Conservation (phyloP, 2,113 vertebrate species). For the Passer montanus region DNA sequence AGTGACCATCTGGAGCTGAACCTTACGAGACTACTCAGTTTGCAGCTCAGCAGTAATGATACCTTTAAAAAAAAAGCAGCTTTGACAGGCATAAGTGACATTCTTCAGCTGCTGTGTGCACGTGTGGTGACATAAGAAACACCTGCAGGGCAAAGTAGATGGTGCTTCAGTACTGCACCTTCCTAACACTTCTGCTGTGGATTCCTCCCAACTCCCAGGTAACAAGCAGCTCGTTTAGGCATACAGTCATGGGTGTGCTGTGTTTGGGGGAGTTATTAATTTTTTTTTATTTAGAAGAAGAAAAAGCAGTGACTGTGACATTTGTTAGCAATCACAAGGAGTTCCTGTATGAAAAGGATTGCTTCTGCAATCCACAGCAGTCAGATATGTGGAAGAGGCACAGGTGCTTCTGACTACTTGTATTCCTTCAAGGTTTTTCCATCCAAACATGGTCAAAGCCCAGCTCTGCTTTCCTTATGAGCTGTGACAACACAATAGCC, state of each 20-base stretch:
- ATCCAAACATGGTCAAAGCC: neutral
- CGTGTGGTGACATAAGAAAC: neutral
- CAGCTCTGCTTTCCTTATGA: constrained; percentile 22
- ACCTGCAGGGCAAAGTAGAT: constrained; percentile 1
- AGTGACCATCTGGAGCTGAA: neutral
- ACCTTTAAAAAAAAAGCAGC: constrained; percentile 9
- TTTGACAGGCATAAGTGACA: neutral
- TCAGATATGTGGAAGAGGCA: neutral
- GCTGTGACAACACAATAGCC: constrained; percentile 3
- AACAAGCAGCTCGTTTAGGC: neutral
- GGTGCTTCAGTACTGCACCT: neutral
- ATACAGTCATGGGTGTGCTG: neutral
- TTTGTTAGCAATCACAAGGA: neutral
- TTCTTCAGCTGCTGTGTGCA: neutral
- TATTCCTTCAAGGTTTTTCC: constrained; percentile 8
- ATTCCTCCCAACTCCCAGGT: neutral
- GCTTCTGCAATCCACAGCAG: neutral
- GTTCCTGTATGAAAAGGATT: neutral
- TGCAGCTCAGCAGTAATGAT: neutral
- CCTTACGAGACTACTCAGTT: neutral
- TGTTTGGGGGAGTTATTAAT: neutral
- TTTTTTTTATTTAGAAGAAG: neutral
- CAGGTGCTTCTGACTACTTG: constrained; percentile 8
- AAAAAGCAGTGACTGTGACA: neutral
- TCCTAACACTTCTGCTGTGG: neutral